phyloP scores from a whole-genome alignment of 1,140 invertebrate species.

The Drosophila aff. region DNA sequence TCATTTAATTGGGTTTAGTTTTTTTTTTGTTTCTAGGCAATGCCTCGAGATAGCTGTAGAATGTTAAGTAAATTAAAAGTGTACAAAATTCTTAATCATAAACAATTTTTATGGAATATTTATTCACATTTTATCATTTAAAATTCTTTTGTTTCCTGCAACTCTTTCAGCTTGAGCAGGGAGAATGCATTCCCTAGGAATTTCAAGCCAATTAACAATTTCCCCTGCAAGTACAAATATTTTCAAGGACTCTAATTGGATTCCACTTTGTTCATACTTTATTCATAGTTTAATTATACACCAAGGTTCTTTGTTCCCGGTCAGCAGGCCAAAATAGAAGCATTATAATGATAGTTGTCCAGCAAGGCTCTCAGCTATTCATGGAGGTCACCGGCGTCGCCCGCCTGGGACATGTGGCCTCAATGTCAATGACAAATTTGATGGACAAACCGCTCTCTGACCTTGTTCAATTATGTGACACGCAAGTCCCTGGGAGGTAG shows the following conservation, averaged over 20 bases:
- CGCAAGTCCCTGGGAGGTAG: slow-evolving; percentile 4
- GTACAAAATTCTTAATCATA: not conserved
- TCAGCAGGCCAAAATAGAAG: slow-evolving; percentile 4
- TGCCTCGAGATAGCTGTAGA: not conserved
- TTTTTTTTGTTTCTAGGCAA: not conserved
- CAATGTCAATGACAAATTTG: slow-evolving; percentile 43
- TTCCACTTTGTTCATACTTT: slow-evolving; percentile 17
- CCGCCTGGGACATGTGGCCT: slow-evolving; percentile 32
- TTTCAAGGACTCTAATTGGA: slow-evolving; percentile 21
- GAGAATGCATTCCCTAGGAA: not conserved
- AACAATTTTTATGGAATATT: not conserved
- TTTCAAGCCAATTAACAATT: not conserved
- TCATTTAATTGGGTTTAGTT: slow-evolving; percentile 2
- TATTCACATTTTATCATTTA: not conserved
- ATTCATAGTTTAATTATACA: slow-evolving; percentile 27
- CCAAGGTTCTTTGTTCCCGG: slow-evolving; percentile 18
- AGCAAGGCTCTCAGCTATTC: slow-evolving; percentile 12
- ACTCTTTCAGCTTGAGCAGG: not conserved
- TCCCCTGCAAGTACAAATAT: not conserved
- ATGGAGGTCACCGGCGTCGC: slow-evolving; percentile 26
- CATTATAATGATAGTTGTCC: slow-evolving; percentile 15
- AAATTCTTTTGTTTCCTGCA: no score
- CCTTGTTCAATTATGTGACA: slow-evolving; percentile 31
- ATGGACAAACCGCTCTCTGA: slow-evolving; percentile 8
- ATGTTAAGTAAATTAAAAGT: not conserved